Conservation (phyloP, 1,140 invertebrate species). For the Heliconius himera region DNA sequence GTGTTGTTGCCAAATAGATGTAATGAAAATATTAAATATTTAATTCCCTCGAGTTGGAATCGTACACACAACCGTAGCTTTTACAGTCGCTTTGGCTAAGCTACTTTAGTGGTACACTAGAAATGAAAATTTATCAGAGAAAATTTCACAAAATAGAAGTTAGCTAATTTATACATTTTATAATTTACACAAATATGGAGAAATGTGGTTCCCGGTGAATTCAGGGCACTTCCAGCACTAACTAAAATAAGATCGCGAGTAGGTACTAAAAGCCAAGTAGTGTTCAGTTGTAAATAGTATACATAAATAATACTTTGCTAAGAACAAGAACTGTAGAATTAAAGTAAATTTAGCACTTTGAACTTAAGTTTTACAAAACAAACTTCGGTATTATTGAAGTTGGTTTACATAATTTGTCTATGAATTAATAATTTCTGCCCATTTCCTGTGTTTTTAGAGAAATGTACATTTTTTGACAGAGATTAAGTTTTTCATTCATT, state of each 20-base stretch:
- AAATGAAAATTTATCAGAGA: too few species aligned
- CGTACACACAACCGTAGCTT: too few species aligned
- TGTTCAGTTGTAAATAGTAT: neutral
- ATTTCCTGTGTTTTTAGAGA: neutral
- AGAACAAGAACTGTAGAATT: slow-evolving; percentile 2
- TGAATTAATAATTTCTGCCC: neutral
- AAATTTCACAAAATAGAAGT: neutral
- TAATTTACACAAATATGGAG: neutral
- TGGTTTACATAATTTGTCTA: neutral
- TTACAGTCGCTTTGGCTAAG: too few species aligned
- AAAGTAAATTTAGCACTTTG: slow-evolving; percentile 8
- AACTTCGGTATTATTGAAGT: neutral
- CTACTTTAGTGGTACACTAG: too few species aligned
- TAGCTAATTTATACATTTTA: neutral
- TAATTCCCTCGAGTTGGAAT: too few species aligned
- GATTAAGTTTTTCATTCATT: too few species aligned
- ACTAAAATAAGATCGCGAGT: neutral
- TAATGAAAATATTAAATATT: too few species aligned
- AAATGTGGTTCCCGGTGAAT: neutral
- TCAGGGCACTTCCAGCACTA: neutral
- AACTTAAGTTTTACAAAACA: neutral
- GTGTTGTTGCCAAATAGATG: too few species aligned
- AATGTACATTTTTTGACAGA: neutral
- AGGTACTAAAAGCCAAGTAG: neutral
- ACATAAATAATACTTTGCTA: slow-evolving; percentile 12